Conservation (phyloP, 2,113 vertebrate species). For the Xiphophorus hellerii region DNA sequence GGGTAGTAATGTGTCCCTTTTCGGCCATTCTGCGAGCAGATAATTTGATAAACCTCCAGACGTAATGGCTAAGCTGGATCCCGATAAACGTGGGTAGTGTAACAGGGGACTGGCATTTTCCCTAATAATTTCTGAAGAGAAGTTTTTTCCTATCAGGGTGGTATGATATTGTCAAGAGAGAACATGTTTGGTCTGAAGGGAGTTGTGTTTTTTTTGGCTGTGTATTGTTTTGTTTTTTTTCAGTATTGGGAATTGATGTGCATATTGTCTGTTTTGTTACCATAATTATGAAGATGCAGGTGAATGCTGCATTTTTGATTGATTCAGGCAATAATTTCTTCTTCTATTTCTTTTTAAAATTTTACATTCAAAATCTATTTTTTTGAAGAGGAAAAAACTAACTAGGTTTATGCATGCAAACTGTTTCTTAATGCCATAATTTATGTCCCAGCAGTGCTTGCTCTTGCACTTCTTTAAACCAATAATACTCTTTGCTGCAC, state of each 20-base stretch:
- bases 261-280: slow-evolving; percentile 47
- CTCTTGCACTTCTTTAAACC: slow-evolving; percentile 20
- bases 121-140: slow-evolving; percentile 74
- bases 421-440: slow-evolving; percentile 17
- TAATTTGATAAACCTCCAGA: slow-evolving; percentile 82
- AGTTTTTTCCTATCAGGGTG: slow-evolving; percentile 67
- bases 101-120: slow-evolving; percentile 76
- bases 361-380: slow-evolving; percentile 8
- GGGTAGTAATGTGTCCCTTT: slow-evolving; percentile 81
- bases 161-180: slow-evolving; percentile 71
- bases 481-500: slow-evolving; percentile 23
- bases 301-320: slow-evolving; percentile 37
- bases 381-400: slow-evolving; percentile 17
- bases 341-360: slow-evolving; percentile 23
- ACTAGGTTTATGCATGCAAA: slow-evolving; percentile 39
- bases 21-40: slow-evolving; percentile 76
- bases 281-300: slow-evolving; percentile 13
- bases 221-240: neutral
- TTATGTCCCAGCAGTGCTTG: slow-evolving; percentile 22
- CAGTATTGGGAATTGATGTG: slow-evolving; percentile 22
- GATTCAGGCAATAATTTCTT: slow-evolving; percentile 32
- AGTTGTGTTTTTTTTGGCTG: slow-evolving; percentile 41
- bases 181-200: slow-evolving; percentile 59
- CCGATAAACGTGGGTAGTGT: slow-evolving; percentile 80
- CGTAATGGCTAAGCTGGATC: slow-evolving; percentile 78